A percentile compares a stretch with the other conserved stretches of the same genome.
phyloP scores from a whole-genome alignment of 92 coral and sea anemone species.

The Blastomussa wellsi region DNA sequence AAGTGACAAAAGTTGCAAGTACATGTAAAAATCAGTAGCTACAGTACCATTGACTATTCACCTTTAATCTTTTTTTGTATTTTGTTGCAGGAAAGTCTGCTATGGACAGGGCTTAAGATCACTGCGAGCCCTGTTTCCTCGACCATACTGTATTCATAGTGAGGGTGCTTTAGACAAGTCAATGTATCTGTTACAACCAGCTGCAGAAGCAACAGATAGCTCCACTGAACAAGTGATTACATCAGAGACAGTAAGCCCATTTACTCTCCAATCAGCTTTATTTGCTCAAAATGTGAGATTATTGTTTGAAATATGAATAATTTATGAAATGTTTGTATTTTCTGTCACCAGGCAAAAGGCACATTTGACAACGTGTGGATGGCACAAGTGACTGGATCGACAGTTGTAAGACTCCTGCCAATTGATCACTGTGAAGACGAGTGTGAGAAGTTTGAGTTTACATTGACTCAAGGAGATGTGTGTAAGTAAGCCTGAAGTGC shows the following conservation, averaged over 20 bases:
- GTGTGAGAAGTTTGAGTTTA: conserved; percentile 58
- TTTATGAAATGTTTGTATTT: neutral
- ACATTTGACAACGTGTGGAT: conserved; percentile 84
- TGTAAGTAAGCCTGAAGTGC: conserved; percentile 54
- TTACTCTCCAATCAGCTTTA: neutral
- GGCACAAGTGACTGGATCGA: conserved; percentile 78
- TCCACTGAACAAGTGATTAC: conserved; percentile 39
- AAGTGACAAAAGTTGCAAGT: too few species aligned
- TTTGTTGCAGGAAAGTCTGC: conserved; percentile 70
- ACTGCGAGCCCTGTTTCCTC: conserved; percentile 68
- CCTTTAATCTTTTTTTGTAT: neutral
- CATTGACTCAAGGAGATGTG: conserved; percentile 74
- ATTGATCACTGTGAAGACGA: conserved; percentile 67
- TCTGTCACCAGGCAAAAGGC: conserved; percentile 14
- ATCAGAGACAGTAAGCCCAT: conserved; percentile 23
- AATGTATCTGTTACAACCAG: conserved; percentile 71
- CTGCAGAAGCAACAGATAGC: conserved; percentile 40
- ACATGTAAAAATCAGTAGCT: too few species aligned
- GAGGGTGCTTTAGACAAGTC: conserved; percentile 83
- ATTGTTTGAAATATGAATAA: neutral
- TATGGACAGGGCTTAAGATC: conserved; percentile 83
- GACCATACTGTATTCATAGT: conserved; percentile 86
- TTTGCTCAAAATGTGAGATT: neutral
- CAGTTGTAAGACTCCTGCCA: conserved; percentile 57
- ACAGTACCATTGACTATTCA: neutral